phyloP scores from a whole-genome alignment of 2,113 vertebrate species.

The Bos indicus region DNA sequence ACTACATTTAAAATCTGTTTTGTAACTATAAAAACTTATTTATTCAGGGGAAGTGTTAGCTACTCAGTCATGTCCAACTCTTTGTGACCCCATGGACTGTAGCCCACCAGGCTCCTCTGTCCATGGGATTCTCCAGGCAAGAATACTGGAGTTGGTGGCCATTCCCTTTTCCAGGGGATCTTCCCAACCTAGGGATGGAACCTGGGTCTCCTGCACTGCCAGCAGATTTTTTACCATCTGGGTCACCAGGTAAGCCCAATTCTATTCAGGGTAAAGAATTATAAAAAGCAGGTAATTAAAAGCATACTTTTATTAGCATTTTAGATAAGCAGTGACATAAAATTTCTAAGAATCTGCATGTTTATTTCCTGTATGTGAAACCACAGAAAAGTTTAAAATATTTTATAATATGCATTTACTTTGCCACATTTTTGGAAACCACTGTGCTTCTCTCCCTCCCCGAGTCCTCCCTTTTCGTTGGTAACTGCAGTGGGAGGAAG shows the following conservation, averaged over 20 bases:
- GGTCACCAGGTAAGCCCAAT: neutral
- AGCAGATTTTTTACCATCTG: neutral
- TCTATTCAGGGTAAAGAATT: neutral
- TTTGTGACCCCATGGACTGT: neutral
- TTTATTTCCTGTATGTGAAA: slow-evolving; percentile 51
- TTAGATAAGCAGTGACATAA: slow-evolving; percentile 35
- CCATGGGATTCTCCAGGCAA: neutral
- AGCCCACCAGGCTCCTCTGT: neutral
- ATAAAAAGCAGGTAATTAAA: neutral
- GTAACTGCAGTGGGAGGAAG: neutral
- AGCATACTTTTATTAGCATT: slow-evolving; percentile 11
- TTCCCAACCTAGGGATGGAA: neutral
- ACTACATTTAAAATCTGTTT: neutral
- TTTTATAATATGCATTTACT: slow-evolving; percentile 8
- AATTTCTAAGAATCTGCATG: slow-evolving; percentile 8
- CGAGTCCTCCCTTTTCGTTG: neutral
- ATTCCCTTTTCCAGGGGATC: neutral
- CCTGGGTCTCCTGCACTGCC: neutral
- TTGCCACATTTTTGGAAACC: neutral
- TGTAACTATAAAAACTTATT: neutral
- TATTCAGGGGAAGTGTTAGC: neutral
- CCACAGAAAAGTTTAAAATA: slow-evolving; percentile 41
- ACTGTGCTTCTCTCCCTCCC: neutral
- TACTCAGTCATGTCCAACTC: neutral
- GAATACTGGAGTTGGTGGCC: neutral